phyloP scores from a whole-genome alignment of 2,888 invertebrate species.

The Drosophila neotestacea region DNA sequence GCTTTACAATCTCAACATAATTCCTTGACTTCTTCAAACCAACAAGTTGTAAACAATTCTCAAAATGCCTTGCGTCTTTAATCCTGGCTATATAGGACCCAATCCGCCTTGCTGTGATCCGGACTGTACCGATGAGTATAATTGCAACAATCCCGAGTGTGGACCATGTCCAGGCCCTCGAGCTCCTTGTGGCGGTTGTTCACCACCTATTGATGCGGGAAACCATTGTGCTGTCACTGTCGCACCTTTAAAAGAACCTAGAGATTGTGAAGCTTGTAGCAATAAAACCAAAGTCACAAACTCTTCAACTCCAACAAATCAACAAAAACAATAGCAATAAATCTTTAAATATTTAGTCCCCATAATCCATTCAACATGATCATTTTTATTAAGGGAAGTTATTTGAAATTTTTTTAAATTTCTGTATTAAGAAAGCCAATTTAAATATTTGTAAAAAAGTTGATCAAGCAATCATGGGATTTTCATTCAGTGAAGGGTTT shows the following conservation, averaged over 20 bases:
- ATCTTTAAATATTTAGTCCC: neutral
- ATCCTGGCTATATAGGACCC: conserved; percentile 70
- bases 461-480: conserved; percentile 6
- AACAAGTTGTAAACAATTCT: neutral
- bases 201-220: conserved; percentile 10
- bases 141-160: conserved; percentile 53
- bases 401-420: neutral
- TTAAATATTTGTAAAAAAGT: neutral
- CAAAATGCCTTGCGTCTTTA: conserved; percentile 60
- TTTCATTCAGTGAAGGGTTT: neutral
- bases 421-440: neutral
- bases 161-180: conserved; percentile 53
- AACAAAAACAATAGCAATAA: neutral
- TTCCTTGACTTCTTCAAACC: neutral
- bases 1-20: conserved; percentile 6
- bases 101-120: conserved; percentile 65
- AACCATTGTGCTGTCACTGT: neutral
- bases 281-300: neutral
- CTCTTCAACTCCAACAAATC: neutral
- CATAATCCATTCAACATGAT: neutral
- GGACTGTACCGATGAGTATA: conserved; percentile 33
- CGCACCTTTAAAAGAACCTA: neutral
- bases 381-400: neutral
- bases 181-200: conserved; percentile 48
- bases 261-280: conserved; percentile 7